phyloP scores from a whole-genome alignment of 2,888 invertebrate genomes.

The Nemotelus pantherinus region DNA sequence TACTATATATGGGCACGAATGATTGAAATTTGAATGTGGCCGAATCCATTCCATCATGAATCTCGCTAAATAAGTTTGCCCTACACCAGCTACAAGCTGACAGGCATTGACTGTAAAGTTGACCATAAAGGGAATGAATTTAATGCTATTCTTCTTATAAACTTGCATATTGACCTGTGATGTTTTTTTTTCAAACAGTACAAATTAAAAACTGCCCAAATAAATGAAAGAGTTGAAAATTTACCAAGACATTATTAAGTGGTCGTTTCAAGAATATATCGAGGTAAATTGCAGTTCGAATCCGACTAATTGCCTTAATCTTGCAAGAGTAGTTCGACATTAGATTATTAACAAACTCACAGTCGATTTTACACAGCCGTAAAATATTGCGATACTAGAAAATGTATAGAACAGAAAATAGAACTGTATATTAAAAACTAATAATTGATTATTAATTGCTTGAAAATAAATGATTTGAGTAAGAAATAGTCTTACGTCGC shows the following conservation, averaged over 20 bases:
- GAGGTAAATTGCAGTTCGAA: not conserved
- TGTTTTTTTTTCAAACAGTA: not conserved
- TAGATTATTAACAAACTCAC: not conserved
- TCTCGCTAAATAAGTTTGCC: not conserved
- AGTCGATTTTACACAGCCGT: not conserved
- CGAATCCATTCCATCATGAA: constrained; percentile 24
- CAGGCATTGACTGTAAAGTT: constrained; percentile 27
- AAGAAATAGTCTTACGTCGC: too few species aligned
- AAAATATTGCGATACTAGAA: not conserved
- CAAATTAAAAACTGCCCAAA: too few species aligned
- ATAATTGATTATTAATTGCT: too few species aligned
- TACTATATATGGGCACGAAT: constrained; percentile 32
- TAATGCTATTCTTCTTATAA: constrained; percentile 30
- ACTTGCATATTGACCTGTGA: constrained; percentile 29
- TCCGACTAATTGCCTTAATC: not conserved
- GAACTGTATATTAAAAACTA: too few species aligned
- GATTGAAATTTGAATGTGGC: constrained; percentile 31
- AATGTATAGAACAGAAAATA: too few species aligned
- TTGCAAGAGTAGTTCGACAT: not conserved
- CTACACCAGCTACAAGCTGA: not conserved
- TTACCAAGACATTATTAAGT: not conserved
- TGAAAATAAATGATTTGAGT: too few species aligned
- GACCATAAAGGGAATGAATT: constrained; percentile 30
- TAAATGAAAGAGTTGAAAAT: not conserved
- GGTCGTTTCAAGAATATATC: not conserved